Conservation (phyloP, 2,797 vertebrate genomes). For the Periparus ater region DNA sequence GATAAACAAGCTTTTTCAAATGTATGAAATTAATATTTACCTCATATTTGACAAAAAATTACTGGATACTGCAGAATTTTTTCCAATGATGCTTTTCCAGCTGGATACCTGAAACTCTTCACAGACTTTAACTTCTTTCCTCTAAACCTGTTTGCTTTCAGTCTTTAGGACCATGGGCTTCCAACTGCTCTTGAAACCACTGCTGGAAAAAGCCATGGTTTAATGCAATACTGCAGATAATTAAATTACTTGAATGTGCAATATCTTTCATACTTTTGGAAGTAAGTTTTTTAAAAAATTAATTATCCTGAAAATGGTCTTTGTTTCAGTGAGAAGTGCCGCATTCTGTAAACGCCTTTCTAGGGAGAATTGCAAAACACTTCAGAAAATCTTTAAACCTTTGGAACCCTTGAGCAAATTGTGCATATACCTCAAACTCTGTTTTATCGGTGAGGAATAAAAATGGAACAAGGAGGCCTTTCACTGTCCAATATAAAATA, state of each 20-base stretch:
- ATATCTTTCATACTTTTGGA: constrained; percentile 3
- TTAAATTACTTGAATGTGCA: constrained; percentile 37
- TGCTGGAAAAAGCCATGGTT: constrained; percentile 9
- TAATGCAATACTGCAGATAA: background rate
- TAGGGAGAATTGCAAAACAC: background rate
- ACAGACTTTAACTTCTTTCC: background rate
- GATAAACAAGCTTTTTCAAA: background rate
- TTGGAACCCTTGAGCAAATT: background rate
- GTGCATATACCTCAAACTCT: background rate
- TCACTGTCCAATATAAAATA: background rate
- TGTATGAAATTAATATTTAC: background rate
- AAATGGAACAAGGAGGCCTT: background rate
- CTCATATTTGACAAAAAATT: background rate
- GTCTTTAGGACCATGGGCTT: background rate
- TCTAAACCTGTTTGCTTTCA: constrained; percentile 15
- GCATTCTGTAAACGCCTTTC: background rate
- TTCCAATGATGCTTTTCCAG: background rate
- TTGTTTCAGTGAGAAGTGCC: constrained; percentile 5
- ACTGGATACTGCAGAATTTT: background rate
- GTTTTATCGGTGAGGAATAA: background rate
- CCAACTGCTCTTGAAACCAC: constrained; percentile 13
- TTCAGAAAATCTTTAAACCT: constrained; percentile 18
- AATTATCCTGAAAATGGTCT: constrained; percentile 5
- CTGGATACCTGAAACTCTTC: background rate
- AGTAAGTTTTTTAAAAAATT: background rate